Conservation (phyloP, 2,113 vertebrate species). For the Salminus brasiliensis region DNA sequence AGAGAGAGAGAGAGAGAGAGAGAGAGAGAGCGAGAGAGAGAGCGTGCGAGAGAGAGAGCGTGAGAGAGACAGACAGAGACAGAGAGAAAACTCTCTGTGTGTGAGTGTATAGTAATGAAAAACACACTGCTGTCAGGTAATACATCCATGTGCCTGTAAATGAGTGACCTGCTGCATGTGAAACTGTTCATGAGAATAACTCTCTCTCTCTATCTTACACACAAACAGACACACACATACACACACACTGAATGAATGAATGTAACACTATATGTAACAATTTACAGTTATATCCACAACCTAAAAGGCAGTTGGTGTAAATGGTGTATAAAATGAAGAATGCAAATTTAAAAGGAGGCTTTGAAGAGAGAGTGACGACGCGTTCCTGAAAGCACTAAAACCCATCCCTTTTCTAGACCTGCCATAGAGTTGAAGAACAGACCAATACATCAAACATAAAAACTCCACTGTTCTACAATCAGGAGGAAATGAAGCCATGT, state of each 20-base stretch:
- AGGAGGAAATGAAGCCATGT: neutral
- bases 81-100: slow-evolving; percentile 3
- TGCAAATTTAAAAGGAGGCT: too few species aligned
- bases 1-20: neutral
- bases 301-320: too few species aligned
- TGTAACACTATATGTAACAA: too few species aligned
- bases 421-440: neutral
- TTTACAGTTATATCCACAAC: slow-evolving; percentile 13
- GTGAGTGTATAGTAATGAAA: slow-evolving; percentile 28
- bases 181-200: slow-evolving; percentile 38
- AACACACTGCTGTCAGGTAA: slow-evolving; percentile 57
- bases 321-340: too few species aligned
- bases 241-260: too few species aligned
- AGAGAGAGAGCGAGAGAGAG: neutral
- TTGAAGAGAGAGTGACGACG: too few species aligned
- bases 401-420: neutral
- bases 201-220: neutral
- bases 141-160: slow-evolving; percentile 59
- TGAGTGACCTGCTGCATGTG: slow-evolving; percentile 56
- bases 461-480: neutral
- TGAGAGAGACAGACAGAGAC: slow-evolving; percentile 20
- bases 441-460: neutral
- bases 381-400: neutral
- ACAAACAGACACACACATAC: slow-evolving; percentile 55
- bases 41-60: neutral